Base-by-base conservation (phyloP, 2,888 invertebrate genomes). In the Lasioglossum pauxillum region DNA sequence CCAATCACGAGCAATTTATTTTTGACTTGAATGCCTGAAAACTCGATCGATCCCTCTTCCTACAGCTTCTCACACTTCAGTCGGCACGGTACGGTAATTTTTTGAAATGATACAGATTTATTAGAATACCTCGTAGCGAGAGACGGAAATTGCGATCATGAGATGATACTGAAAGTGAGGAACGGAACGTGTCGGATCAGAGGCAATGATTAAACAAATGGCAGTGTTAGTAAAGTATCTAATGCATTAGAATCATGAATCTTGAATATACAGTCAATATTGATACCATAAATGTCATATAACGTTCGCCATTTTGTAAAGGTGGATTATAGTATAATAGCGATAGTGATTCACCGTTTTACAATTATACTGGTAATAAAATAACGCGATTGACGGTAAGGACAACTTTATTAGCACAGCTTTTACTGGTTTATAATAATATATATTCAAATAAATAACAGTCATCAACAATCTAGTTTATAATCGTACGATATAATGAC, bases 1-100 rank as follows among this genome's bases (percentile, higher is more conserved):
- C 75, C 79, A 79, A 85, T 84, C 67, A 12, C 46, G 46, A 64
- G 46, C 64, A 80, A 75, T 75, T 75, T 80, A 49, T 78, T 85
- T 84, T 75, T 49, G 60, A 79, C 53, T 38, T 38, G 75, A 76
- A 84, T 84, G 64, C 64, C 53, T 31, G 8, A 38, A 19, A 19
- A 38, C 44, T 75, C 23, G 53, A 84, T 57, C 84, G 41, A 67
- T 75, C 75, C 75, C 44, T 72, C 72, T 73, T 31, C 23, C 49
- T 23, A 16, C 19, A 38, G 31, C 60, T 71, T 60, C 35, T 44
- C 44, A n/a, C 38, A 41, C 23, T 46, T 60, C 44, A 53, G 75
- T 23, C 35, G 27, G 49, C 8, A 14, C 4, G 38, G 12, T 75
- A 27, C 75, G 53, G 19, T 31, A 72, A 10, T 4, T 73, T 75